A percentile compares a stretch with the other conserved stretches of the same genome.
Evolutionary conservation across 2,888 invertebrate species (phyloP).

Genomic region (Limnephilus lunatus): DNA sequence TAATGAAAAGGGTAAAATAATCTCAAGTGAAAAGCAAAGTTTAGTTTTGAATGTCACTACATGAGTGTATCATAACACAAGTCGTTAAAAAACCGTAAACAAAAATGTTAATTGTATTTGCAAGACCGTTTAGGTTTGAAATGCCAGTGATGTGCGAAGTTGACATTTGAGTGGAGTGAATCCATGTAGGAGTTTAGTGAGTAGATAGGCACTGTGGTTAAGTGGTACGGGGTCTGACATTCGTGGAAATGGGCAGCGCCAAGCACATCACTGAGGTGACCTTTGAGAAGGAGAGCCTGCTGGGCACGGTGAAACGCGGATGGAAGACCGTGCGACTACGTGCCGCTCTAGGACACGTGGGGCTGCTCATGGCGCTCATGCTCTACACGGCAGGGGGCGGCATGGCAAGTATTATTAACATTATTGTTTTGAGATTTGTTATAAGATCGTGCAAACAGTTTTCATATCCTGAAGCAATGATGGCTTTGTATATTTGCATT

Average conservation of each 20-base stretch:
- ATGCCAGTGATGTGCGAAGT: conserved; percentile 25
- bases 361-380: conserved; percentile 85
- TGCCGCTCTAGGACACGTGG: conserved; percentile 84
- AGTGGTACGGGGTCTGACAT: background rate
- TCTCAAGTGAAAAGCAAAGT: background rate
- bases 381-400: conserved; percentile 88
- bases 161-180: conserved; percentile 42
- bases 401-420: conserved; percentile 75
- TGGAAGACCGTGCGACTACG: conserved; percentile 81
- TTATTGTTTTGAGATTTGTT: too few species aligned
- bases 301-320: conserved; percentile 73
- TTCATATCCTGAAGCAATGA: too few species aligned
- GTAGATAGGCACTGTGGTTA: background rate
- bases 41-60: conserved; percentile 12
- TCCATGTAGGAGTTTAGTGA: background rate
- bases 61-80: background rate
- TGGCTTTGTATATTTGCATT: too few species aligned
- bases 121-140: background rate
- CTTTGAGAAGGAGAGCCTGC: conserved; percentile 76
- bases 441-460: too few species aligned
- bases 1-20: background rate
- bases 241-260: conserved; percentile 60
- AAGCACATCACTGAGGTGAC: conserved; percentile 71
- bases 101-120: background rate
- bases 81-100: background rate